Evolutionary conservation across 2,797 vertebrate species (phyloP).

Genomic region (Tenualosa thibaudeaui): DNA sequence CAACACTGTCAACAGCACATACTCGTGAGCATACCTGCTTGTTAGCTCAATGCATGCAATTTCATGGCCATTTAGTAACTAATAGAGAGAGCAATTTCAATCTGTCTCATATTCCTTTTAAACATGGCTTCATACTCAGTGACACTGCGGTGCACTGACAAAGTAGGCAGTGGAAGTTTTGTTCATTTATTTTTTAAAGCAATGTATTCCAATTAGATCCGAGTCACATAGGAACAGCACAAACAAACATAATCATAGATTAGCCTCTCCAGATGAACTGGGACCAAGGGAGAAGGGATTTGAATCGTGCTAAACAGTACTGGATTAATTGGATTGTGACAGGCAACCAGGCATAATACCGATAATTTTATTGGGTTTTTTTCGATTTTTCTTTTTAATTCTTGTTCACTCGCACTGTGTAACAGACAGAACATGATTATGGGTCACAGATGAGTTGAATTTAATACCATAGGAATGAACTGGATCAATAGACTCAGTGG

Average conservation of each 20-base stretch:
- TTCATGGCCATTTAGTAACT: conserved; percentile 49
- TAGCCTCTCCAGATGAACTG: conserved; percentile 59
- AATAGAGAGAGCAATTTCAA: conserved; percentile 20
- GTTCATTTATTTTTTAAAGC: conserved; percentile 29
- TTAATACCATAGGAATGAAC: not conserved
- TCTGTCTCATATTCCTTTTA: not conserved
- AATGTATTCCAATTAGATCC: conserved; percentile 38
- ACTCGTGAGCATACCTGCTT: not conserved
- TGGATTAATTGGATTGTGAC: conserved; percentile 70
- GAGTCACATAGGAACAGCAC: conserved; percentile 39
- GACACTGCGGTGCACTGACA: not conserved
- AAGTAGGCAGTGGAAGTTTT: not conserved
- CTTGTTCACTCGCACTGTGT: not conserved
- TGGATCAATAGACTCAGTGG: not conserved
- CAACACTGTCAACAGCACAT: not conserved
- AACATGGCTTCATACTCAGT: not conserved
- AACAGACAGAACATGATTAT: conserved; percentile 20
- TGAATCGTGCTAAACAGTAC: conserved; percentile 57
- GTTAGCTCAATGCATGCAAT: conserved; percentile 36
- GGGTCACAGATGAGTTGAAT: conserved; percentile 24
- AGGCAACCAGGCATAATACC: conserved; percentile 59
- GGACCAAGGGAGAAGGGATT: conserved; percentile 46
- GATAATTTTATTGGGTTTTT: conserved; percentile 57
- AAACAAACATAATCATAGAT: conserved; percentile 62
- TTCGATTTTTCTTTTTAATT: conserved; percentile 59